Base-by-base conservation (phyloP, 2,797 vertebrate genomes). In the Spinus olivaceus region DNA sequence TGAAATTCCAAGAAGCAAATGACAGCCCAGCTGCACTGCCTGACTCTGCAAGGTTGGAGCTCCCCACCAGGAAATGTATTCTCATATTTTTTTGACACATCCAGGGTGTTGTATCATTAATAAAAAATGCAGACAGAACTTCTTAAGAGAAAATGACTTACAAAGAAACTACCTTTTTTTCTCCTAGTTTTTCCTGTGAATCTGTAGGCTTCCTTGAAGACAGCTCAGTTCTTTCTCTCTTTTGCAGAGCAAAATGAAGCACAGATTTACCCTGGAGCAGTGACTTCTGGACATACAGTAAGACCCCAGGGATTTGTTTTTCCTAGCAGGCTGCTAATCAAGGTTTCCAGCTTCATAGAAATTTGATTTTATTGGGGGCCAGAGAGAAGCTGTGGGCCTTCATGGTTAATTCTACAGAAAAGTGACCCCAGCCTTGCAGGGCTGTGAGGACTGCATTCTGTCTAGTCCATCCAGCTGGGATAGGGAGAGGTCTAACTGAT, bases 101-200 rank as follows among this genome's bases (percentile, higher is more conserved):
- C 78, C 84, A 95, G 90, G 95, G 76, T 92, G 78, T 85, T 95
- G 65, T 94, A 91, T 93, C 91, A 96, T 92, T 96, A 90, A 96
- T 92, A 94, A 95, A 91, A 94, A 92, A 94, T 90, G 90, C 78
- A 96, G 88, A 76, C 81, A 86, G 93, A 76, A 86, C 70, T 97
- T 97, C 95, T 93, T 87, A 87, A 90, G 61, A 74, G 86, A 95
- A 95, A 94, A 90, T 77, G 0, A 92, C 39, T 92, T 91, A 65
- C 66, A 93, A 94, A 94, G 82, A 81, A 95, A 63, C 19, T 20
- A 65, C 28, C 9, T 14, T 67, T 64, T 21, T 21, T 8, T 0
- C 10, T 2, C 21, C 14, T 5, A 49, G 5, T 21, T 85, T 82
- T 61, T 65, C 11, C 76, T 33, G 19, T 81, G 92, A 94, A 89